Evolutionary conservation across 2,888 invertebrate genomes (phyloP), one percentile per base, ranked within the genome.

Genomic region (Thera obeliscata): DNA sequence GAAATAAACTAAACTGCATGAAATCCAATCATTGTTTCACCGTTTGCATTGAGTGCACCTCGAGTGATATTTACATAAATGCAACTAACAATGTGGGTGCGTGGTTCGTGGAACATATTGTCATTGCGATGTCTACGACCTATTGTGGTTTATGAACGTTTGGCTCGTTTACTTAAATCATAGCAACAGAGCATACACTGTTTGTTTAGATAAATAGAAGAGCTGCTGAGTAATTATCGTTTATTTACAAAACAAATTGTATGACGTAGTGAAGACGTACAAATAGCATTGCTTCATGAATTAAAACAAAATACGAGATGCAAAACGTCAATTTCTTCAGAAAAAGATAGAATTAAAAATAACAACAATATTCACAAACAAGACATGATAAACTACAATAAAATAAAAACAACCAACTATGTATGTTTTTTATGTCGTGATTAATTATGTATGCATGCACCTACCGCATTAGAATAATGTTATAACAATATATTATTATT

Each of bases 1-100:
- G 70, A 73, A 72, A 72, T 72, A 71, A 66, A 72, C 52, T 70
- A 60, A 70, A 61, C 64, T 73, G 63, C 67, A 67, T 64, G 59
- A 61, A 61, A 66, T 77, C 72, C 76, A 77, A 75, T 75, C 69
- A 66, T 71, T 67, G 73, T 74, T 74, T 73, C 68, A 64, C 73
- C 71, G 75, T 76, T 76, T 76, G 75, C 66, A 75, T 74, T 64
- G 66, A 75, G 71, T 56, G 70, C 75, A 75, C 77, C 77, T 71
- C 73, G 66, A 65, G 57, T 66, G 61, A 54, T 78, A 79, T 82
- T 78, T 77, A 79, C 79, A 76, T 74, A 75, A 78, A 71, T 72
- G 66, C 58, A 60, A 67, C 74, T 66, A 76, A 80, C 79, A 79
- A 78, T 76, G 55, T 65, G 35, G 73, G 74, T 61, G 66, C 64